Evolutionary conservation across 2,113 vertebrate genomes (phyloP).

Genomic region (Passer domesticus): DNA sequence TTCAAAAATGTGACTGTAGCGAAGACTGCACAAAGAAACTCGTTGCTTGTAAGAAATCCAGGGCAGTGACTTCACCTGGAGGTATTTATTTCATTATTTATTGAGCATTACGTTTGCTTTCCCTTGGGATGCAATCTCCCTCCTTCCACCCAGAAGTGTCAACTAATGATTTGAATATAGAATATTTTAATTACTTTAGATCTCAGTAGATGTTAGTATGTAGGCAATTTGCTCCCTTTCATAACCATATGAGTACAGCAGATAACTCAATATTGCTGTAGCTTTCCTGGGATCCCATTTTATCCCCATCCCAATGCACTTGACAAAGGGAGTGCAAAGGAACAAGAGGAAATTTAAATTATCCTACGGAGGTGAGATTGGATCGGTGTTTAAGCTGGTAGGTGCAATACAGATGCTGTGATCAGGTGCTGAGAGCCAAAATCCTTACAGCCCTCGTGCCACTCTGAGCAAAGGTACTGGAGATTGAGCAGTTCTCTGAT

Average conservation of each 20-base stretch:
- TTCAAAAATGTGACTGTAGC: neutral
- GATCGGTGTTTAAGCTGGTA: conserved; percentile 9
- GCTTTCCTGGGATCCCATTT: neutral
- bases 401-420: conserved; percentile 57
- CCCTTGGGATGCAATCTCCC: neutral
- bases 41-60: neutral
- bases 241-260: accelerated
- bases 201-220: neutral
- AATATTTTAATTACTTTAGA: neutral
- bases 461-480: conserved; percentile 59
- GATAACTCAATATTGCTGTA: neutral
- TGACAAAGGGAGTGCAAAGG: neutral
- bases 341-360: neutral
- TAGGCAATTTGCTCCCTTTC: neutral
- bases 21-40: neutral
- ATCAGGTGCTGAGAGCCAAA: conserved; percentile 47
- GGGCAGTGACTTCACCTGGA: conserved; percentile 22
- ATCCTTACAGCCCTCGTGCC: conserved; percentile 17
- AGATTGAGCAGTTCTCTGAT: conserved; percentile 70
- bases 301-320: neutral
- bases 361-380: conserved; percentile 19
- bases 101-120: neutral
- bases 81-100: conserved; percentile 16
- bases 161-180: neutral
- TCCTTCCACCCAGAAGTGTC: neutral